Evolutionary conservation across 2,797 vertebrate species (phyloP).

Genomic region (Xerus rutilus): DNA sequence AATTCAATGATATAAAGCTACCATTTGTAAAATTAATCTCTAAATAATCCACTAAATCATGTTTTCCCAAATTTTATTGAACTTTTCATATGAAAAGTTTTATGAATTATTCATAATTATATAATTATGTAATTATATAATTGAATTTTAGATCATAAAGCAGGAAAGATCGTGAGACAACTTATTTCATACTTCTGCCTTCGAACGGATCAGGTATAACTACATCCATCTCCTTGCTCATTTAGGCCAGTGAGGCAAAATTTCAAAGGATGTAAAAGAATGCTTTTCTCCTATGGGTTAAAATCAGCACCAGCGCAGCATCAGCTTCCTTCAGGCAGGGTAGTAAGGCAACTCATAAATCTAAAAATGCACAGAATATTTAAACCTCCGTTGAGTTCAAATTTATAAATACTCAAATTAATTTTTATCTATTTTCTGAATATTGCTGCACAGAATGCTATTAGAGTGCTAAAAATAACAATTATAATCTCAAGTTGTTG

Average conservation of each 20-base stretch:
- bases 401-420: not conserved
- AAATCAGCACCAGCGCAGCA: not conserved
- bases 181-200: not conserved
- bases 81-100: too few relatives aligned
- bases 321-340: not conserved
- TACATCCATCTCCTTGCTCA: not conserved
- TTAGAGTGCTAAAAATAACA: not conserved
- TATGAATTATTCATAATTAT: not conserved
- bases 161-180: not conserved
- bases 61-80: not conserved
- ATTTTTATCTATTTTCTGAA: not conserved
- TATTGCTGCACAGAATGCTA: not conserved
- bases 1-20: not conserved
- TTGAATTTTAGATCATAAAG: not conserved
- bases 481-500: not conserved
- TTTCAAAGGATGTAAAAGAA: not conserved
- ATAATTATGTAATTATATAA: not conserved
- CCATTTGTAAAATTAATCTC: not conserved
- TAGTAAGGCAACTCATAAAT: not conserved
- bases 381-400: not conserved
- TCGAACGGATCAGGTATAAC: not conserved
- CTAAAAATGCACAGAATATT: not conserved
- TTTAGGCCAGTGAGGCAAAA: not conserved
- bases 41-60: not conserved
- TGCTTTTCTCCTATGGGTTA: not conserved